phyloP scores from a whole-genome alignment of 1,140 invertebrate species.

The Lucilia sericata region DNA sequence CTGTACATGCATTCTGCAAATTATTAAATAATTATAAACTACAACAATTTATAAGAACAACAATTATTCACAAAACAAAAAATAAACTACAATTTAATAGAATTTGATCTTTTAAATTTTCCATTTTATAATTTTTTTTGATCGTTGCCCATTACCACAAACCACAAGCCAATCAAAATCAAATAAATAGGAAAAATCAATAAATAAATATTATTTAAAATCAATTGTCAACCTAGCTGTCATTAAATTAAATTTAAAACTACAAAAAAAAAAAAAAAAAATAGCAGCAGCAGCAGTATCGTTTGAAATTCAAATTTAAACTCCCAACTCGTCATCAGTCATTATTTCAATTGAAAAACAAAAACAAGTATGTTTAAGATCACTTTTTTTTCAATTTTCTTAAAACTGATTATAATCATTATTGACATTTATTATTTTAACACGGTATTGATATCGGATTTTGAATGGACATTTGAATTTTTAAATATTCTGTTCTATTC shows the following conservation, averaged over 20 bases:
- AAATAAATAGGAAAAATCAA: not conserved
- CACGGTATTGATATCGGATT: too few species aligned
- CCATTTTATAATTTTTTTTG: not conserved
- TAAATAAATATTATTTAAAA: not conserved
- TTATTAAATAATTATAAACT: not conserved
- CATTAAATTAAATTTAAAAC: not conserved
- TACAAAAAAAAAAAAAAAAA: not conserved
- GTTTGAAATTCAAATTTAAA: conserved; percentile 1
- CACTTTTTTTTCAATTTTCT: not conserved
- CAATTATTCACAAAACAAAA: not conserved
- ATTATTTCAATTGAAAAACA: not conserved
- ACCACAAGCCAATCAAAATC: conserved; percentile 35
- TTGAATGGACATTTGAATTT: too few species aligned
- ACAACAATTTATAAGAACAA: not conserved
- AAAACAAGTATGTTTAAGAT: not conserved
- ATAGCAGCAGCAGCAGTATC: not conserved
- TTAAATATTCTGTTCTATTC: too few species aligned
- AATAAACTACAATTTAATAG: not conserved
- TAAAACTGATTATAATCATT: not conserved
- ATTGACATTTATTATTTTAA: not conserved
- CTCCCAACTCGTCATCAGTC: not conserved
- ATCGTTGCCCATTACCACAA: conserved; percentile 20
- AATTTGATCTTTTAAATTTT: conserved; percentile 30
- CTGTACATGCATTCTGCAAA: not conserved
- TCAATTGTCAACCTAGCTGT: not conserved